Evolutionary conservation across 2,113 vertebrate genomes (phyloP), one percentile per base, ranked within the genome.

Genomic region (Corydoras maculifer): DNA sequence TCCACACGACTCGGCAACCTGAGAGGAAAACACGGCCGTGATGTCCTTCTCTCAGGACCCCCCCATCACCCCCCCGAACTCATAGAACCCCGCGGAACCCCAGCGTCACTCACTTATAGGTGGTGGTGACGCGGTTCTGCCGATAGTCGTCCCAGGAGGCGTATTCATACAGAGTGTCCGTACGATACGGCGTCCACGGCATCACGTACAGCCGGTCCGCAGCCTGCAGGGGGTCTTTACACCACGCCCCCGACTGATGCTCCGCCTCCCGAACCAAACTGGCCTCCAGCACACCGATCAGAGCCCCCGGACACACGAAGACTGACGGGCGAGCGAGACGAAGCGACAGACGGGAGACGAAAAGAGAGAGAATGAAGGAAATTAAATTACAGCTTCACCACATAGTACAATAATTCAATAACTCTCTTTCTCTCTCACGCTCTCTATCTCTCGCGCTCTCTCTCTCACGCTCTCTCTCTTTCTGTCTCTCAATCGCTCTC

Each of bases 151-250:
- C 93, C 94, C 94, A 97, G 0, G 94, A 92, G 0, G 94, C 92
- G 3, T 95, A 98, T 72, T 98, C 95, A 3, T 91, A 93, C 72
- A 98, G 87, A 9, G 92, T 92, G 80, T 98, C 95, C 0, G 94
- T 96, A 82, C 95, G 91, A 75, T 96, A 96, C 0, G 94, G 95
- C 0, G 94, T 91, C 95, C 95, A 98, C 0, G 95, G 94, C 93
- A 98, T 94, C n/a, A 95, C 93, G 9, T 97, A 98, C 14, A 98
- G 91, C 32, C 94, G 88, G 77, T 98, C 95, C 0, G 93, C 94
- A 0, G 95, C 92, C 79, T 97, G 94, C 68, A 98, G 89, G 0
- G 95, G 95, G 83, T 98, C 95, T 75, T 94, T 94, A 84, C 95
- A 98, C 95, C 95, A 98, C 0, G 95, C 94, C 8, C 95, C 95